Percentiles rank a stretch among this genome's conserved stretches.
These are phyloP conservation scores for Linepithema humile DNA, from an alignment of 1,140 invertebrate genomes.

Conservation along the genomic window DNA sequence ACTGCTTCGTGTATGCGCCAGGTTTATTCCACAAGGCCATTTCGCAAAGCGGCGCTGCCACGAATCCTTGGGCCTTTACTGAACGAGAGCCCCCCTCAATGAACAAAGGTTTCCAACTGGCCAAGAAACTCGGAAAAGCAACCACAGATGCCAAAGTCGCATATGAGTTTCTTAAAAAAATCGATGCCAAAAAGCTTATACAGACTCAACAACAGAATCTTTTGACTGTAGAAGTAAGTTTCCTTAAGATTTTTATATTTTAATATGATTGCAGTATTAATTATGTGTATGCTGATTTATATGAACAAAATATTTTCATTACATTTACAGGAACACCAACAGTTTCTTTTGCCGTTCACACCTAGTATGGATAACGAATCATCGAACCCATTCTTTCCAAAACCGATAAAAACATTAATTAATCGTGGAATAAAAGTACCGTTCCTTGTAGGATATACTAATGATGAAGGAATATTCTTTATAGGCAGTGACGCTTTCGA, in stretches of 20 bases:
- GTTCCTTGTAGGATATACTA: slow-evolving; percentile 86
- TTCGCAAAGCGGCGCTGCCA: slow-evolving; percentile 85
- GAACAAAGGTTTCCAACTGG: slow-evolving; percentile 55
- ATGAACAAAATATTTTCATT: not conserved
- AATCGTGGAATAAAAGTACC: slow-evolving; percentile 85
- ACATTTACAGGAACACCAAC: slow-evolving; percentile 64
- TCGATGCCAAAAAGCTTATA: slow-evolving; percentile 68
- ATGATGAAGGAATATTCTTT: slow-evolving; percentile 85
- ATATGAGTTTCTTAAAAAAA: slow-evolving; percentile 82
- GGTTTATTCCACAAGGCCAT: slow-evolving; percentile 87
- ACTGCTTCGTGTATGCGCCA: too few relatives aligned
- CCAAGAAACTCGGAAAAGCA: slow-evolving; percentile 80
- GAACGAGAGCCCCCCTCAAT: not conserved
- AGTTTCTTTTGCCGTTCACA: slow-evolving; percentile 57
- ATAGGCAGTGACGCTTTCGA: slow-evolving; percentile 70
- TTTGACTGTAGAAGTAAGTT: not conserved
- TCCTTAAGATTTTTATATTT: not conserved
- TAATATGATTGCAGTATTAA: not conserved
- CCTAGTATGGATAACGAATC: slow-evolving; percentile 76
- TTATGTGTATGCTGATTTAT: not conserved
- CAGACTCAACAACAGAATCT: not conserved
- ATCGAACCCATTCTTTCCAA: slow-evolving; percentile 79
- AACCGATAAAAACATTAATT: slow-evolving; percentile 73
- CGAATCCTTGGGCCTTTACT: slow-evolving; percentile 78
- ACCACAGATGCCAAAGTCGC: slow-evolving; percentile 80